phyloP scores from a whole-genome alignment of 2,797 vertebrate genomes.

The Kryptopterus vitreolus region DNA sequence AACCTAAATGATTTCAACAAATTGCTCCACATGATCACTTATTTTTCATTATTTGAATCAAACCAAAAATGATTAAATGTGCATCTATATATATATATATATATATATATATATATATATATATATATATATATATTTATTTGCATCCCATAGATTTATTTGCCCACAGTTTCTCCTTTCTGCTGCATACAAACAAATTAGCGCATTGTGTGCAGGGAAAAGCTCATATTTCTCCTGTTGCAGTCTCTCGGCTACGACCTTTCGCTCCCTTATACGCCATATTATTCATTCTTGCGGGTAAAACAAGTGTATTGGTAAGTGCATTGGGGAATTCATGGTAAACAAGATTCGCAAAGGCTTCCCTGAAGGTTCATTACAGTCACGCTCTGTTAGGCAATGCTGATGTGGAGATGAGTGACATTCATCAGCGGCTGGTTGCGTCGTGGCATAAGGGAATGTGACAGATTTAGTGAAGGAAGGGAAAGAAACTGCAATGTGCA shows the following conservation, averaged over 20 bases:
- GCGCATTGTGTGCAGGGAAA: not conserved
- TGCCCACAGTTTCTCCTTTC: not conserved
- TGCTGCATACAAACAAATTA: not conserved
- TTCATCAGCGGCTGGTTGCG: not conserved
- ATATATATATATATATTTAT: too few relatives aligned
- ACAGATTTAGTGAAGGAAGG: slow-evolving; percentile 28
- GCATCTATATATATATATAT: too few relatives aligned
- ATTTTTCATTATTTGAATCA: too few relatives aligned
- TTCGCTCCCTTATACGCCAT: not conserved
- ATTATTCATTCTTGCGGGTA: not conserved
- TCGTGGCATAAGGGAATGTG: slow-evolving; percentile 20
- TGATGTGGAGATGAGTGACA: slow-evolving; percentile 20
- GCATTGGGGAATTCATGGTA: not conserved
- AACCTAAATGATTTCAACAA: too few relatives aligned
- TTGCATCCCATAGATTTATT: not conserved
- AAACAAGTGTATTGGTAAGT: slow-evolving; percentile 15
- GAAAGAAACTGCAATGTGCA: slow-evolving; percentile 32
- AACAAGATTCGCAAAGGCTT: slow-evolving; percentile 20
- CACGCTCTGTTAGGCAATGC: slow-evolving; percentile 23
- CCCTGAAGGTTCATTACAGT: slow-evolving; percentile 14
- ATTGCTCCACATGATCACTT: too few relatives aligned
- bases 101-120: too few relatives aligned
- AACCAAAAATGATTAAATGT: too few relatives aligned
- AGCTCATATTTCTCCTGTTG: not conserved
- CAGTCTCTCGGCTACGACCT: not conserved